phyloP scores from a whole-genome alignment of 1,140 invertebrate species.

The Philopotamus ludificatus region DNA sequence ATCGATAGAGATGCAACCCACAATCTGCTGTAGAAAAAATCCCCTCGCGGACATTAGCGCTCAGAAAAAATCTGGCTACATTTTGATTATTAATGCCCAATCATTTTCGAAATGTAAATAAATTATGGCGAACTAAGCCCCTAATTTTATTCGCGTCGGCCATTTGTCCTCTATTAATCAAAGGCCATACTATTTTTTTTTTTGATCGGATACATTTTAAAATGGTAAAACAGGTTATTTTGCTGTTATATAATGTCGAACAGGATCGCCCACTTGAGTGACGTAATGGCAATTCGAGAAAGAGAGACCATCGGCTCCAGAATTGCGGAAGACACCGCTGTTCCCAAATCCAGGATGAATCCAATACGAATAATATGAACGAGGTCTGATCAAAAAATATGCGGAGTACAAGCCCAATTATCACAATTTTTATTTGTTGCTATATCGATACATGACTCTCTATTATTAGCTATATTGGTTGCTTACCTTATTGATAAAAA shows the following conservation, averaged over 20 bases:
- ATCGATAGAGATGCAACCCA: not conserved
- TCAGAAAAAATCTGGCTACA: too few relatives aligned
- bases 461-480: too few relatives aligned
- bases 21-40: not conserved
- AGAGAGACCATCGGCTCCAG: not conserved
- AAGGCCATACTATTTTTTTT: conserved; percentile 11
- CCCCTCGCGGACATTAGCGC: too few relatives aligned
- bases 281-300: conserved; percentile 19
- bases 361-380: not conserved
- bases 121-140: too few relatives aligned
- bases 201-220: conserved; percentile 14
- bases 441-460: not conserved
- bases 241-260: conserved; percentile 15
- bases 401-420: too few relatives aligned
- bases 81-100: too few relatives aligned
- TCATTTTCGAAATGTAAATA: too few relatives aligned
- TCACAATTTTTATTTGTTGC: too few relatives aligned
- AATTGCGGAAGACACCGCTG: not conserved
- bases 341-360: not conserved
- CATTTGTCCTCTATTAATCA: conserved; percentile 12
- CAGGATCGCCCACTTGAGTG: conserved; percentile 26
- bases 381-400: too few relatives aligned
- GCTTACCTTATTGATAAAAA: too few relatives aligned
- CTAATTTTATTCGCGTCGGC: not conserved
- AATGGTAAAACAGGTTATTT: conserved; percentile 23